phyloP scores from a whole-genome alignment of 2,888 invertebrate species.

The Venustoraphidia nigricollis region DNA sequence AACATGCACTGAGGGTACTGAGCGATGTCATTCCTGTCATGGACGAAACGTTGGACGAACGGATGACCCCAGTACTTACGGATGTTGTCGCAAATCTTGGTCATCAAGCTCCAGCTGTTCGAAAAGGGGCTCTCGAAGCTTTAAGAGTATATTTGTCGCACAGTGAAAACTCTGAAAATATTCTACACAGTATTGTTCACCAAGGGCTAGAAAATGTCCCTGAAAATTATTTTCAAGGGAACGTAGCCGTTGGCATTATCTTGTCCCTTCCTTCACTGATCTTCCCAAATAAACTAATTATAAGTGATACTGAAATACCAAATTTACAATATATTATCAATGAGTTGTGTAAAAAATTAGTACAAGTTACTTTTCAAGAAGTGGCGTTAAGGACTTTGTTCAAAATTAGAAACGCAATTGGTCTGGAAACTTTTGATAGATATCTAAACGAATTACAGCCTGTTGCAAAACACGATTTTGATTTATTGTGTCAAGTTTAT shows the following conservation, averaged over 20 bases:
- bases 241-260: conserved; percentile 47
- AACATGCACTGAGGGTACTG: conserved; percentile 65
- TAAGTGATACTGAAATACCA: conserved; percentile 6
- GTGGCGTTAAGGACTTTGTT: conserved; percentile 49
- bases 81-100: conserved; percentile 66
- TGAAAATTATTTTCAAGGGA: conserved; percentile 35
- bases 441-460: conserved; percentile 28
- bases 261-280: conserved; percentile 47
- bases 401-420: conserved; percentile 53
- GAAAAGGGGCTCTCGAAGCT: conserved; percentile 65
- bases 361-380: conserved; percentile 39
- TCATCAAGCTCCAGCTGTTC: conserved; percentile 62
- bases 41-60: conserved; percentile 41
- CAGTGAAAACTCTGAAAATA: conserved; percentile 49
- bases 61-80: conserved; percentile 44
- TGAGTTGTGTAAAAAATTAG: conserved; percentile 27
- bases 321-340: conserved; percentile 22
- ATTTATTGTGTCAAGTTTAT: conserved; percentile 43
- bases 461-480: conserved; percentile 37
- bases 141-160: conserved; percentile 55
- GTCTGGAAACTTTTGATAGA: conserved; percentile 45
- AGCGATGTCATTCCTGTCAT: conserved; percentile 65
- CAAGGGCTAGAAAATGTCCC: conserved; percentile 48
- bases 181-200: conserved; percentile 46
- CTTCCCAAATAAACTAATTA: conserved; percentile 30